A percentile compares a stretch with the other conserved stretches of the same genome.
Conservation (phyloP, 2,113 vertebrate species). For the Cromileptes altivelis region DNA sequence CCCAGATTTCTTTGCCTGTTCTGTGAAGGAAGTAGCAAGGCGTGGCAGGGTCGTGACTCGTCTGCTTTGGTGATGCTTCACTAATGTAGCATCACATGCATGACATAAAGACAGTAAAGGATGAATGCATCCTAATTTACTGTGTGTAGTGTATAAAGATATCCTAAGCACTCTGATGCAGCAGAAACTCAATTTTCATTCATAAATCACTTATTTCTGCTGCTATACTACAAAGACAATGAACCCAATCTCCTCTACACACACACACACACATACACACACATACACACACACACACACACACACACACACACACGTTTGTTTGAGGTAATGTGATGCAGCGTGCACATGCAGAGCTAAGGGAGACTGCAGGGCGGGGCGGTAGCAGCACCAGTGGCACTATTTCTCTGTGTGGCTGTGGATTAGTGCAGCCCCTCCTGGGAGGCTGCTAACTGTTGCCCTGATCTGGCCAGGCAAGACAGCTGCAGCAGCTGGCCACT, state of each 20-base stretch:
- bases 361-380: constrained; percentile 54
- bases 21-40: constrained; percentile 43
- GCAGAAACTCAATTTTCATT: neutral
- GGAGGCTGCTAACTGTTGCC: constrained; percentile 62
- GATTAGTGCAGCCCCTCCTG: constrained; percentile 61
- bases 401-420: constrained; percentile 52
- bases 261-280: neutral
- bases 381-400: constrained; percentile 31
- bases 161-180: neutral
- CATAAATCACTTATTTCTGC: neutral
- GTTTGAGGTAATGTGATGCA: constrained; percentile 30
- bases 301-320: neutral
- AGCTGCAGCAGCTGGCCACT: constrained; percentile 60
- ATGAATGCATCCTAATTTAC: constrained; percentile 26
- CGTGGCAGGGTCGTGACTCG: constrained; percentile 29
- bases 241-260: neutral
- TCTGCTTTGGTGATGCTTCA: constrained; percentile 12
- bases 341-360: constrained; percentile 26
- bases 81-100: constrained; percentile 13
- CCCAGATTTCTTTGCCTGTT: constrained; percentile 59
- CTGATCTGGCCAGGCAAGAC: constrained; percentile 56
- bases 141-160: neutral
- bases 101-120: constrained; percentile 28
- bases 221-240: neutral
- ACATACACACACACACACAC: neutral